Percentiles rank a stretch among this genome's conserved stretches.
Conservation (phyloP, 2,797 vertebrate genomes). For the Silurus lanzhouensis region DNA sequence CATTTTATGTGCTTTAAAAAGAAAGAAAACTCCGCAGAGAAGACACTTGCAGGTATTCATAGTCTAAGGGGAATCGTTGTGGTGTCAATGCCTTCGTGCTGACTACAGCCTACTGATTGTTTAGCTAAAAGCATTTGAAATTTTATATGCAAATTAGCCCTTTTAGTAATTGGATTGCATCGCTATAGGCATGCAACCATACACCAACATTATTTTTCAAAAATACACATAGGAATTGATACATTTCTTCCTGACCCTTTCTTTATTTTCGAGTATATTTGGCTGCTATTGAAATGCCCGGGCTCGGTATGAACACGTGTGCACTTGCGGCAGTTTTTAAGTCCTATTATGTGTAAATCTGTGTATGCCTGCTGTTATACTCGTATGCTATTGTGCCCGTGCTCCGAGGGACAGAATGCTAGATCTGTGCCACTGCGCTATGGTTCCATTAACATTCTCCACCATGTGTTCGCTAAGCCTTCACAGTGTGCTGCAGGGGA, state of each 20-base stretch:
- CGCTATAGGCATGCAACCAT: too few relatives aligned
- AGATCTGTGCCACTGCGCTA: constrained; percentile 72
- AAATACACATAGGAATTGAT: not conserved
- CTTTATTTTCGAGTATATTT: not conserved
- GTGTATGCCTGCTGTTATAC: constrained; percentile 23
- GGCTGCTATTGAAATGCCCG: not conserved
- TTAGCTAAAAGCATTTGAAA: not conserved
- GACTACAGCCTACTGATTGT: not conserved
- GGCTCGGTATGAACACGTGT: not conserved
- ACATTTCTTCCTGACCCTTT: not conserved
- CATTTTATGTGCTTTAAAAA: not conserved
- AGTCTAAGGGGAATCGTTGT: not conserved
- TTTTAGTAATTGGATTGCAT: not conserved
- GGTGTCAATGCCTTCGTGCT: not conserved
- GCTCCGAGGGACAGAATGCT: constrained; percentile 63
- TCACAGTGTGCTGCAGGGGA: constrained; percentile 42
- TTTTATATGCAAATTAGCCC: not conserved
- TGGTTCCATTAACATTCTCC: constrained; percentile 73
- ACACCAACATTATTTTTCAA: not conserved
- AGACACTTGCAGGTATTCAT: not conserved
- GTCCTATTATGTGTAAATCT: not conserved
- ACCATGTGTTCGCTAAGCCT: constrained; percentile 55
- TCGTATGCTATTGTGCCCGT: constrained; percentile 21
- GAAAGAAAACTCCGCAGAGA: not conserved
- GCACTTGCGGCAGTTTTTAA: not conserved